Base-by-base conservation (phyloP, 2,797 vertebrate genomes). In the Sebastes trivittatus region DNA sequence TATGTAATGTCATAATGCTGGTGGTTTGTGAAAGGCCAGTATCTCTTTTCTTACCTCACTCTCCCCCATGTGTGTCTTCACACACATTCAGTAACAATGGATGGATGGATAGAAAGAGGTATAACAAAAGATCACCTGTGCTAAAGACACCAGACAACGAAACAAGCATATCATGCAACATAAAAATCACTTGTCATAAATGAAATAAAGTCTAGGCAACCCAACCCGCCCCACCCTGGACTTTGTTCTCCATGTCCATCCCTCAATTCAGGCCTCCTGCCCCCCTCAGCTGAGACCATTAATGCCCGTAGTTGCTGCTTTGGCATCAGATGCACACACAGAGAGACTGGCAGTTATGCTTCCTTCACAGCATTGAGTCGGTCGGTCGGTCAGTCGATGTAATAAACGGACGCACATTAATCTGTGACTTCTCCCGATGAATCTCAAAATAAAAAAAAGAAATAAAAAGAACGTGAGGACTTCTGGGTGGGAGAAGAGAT, bases 361-460 rank as follows among this genome's bases (percentile, higher is more conserved):
- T 93, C 89, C 88, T 92, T 94, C 93, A 94, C 93, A 94, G 92
- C 90, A 85, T 91, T 88, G 78, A 89, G 83, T 90, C 75, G 55
- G 90, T 84, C 69, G 11, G 86, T 84, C 72, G 9, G 86, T 92
- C 72, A 7, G 86, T 92, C 46, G 52, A 36, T 78, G 76, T 71
- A 63, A 78, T 58, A 84, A 89, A 89, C 25, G 67, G 78, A 89
- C 67, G 46, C 16, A 69, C 42, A n/a, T 42, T 27, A 23, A 80
- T 82, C 20, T 66, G 52, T 80, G 72, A 66, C 55, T 90, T 67
- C 87, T 87, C 85, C 86, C 77, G 73, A 69, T 54, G 30, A 83
- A 56, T 67, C 34, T 68, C 25, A 29, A 72, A 65, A 46, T 0
- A 32, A 32, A 68, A 62, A 65, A 52, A 29, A 32, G 18, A 49